A percentile compares a stretch with the other conserved stretches of the same genome.
Conservation (phyloP, 1,140 invertebrate species). For the Drosophila equinoxialis region DNA sequence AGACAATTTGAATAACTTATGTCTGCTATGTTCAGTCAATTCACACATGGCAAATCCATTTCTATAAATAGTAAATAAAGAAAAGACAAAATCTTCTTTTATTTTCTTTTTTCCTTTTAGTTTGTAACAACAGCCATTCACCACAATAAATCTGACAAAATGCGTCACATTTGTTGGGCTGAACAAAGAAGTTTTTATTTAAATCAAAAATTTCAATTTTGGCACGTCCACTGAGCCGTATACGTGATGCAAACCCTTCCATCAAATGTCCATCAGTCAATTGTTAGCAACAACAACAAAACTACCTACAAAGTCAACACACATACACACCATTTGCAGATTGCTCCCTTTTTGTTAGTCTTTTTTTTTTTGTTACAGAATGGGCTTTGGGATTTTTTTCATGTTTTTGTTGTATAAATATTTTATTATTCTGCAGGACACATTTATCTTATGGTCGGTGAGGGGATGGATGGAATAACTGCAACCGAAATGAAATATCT, state of each 20-base stretch:
- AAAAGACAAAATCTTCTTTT: not conserved
- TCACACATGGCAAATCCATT: conserved; percentile 3
- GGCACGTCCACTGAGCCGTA: conserved; percentile 42
- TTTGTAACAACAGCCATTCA: conserved; percentile 20
- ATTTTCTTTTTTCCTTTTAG: too few relatives aligned
- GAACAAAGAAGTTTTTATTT: conserved; percentile 19
- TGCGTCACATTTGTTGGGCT: conserved; percentile 43
- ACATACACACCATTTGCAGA: conserved; percentile 28
- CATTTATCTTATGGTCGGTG: conserved; percentile 41
- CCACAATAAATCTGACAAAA: conserved; percentile 40
- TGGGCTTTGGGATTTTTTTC: conserved; percentile 2
- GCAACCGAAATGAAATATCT: conserved; percentile 38
- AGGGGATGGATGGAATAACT: not conserved
- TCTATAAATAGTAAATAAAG: conserved; percentile 10
- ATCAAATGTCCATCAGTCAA: conserved; percentile 57
- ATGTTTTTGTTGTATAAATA: conserved; percentile 37
- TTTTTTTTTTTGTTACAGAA: not conserved
- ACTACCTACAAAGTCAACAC: conserved; percentile 2
- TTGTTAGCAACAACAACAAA: conserved; percentile 25
- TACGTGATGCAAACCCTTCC: conserved; percentile 54
- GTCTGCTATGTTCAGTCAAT: not conserved
- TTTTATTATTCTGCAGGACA: conserved; percentile 37
- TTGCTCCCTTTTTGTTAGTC: not conserved
- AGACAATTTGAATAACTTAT: not conserved
- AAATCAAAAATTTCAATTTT: conserved; percentile 38